Evolutionary conservation across 2,888 invertebrate species (phyloP).

Genomic region (Corbicula japonica): DNA sequence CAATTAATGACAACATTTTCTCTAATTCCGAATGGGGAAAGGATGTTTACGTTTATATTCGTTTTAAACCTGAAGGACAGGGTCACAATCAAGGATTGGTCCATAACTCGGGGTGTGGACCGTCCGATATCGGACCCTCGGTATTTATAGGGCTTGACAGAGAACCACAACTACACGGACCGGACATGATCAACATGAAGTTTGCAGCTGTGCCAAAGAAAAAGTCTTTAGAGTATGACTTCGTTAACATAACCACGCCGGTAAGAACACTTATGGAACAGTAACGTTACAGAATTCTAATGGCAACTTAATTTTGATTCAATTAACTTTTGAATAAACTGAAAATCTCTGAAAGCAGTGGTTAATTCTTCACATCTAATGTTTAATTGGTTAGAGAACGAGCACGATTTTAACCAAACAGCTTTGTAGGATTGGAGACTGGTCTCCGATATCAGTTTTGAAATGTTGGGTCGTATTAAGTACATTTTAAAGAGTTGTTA

Average conservation of each 20-base stretch:
- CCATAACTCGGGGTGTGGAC: conserved; percentile 67
- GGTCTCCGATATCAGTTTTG: too few species aligned
- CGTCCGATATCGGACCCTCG: conserved; percentile 63
- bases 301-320: too few species aligned
- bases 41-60: conserved; percentile 57
- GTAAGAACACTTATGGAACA: too few species aligned
- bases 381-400: too few species aligned
- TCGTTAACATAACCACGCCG: conserved; percentile 58
- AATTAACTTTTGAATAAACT: too few species aligned
- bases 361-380: too few species aligned
- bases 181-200: conserved; percentile 54
- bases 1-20: conserved; percentile 63
- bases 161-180: conserved; percentile 4
- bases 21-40: conserved; percentile 63
- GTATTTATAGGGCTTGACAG: conserved; percentile 63
- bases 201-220: conserved; percentile 53
- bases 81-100: conserved; percentile 55
- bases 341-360: too few species aligned
- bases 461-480: too few species aligned
- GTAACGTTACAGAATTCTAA: too few species aligned
- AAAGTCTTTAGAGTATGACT: conserved; percentile 47
- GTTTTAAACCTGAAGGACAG: conserved; percentile 58
- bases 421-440: too few species aligned
- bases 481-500: too few species aligned
- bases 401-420: too few species aligned